These are phyloP conservation scores for Barypeithes pellucidus DNA, from an alignment of 2,888 invertebrate species.

Conservation along the genomic window DNA sequence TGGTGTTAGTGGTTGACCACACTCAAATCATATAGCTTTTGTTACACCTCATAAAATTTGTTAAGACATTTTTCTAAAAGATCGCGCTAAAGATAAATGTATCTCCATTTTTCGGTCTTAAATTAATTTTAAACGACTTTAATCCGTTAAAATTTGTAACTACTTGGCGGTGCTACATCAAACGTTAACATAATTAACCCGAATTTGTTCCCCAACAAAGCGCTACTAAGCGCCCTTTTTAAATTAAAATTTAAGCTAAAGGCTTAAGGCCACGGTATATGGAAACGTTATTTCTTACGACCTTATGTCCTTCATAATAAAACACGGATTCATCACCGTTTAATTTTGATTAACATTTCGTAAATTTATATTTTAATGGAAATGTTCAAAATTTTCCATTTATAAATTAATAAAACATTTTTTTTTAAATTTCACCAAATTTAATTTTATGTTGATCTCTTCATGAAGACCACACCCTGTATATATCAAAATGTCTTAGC, in stretches of 20 bases:
- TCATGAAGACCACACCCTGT: too few species aligned
- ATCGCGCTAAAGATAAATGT: constrained; percentile 34
- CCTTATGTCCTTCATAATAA: neutral
- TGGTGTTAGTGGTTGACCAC: too few species aligned
- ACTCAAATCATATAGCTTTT: too few species aligned
- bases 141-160: constrained; percentile 41
- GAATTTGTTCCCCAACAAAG: constrained; percentile 21
- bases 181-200: constrained; percentile 36
- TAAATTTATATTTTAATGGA: too few species aligned
- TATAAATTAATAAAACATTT: too few species aligned
- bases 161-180: constrained; percentile 31
- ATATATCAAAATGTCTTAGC: too few species aligned
- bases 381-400: too few species aligned
- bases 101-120: constrained; percentile 32
- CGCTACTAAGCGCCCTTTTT: constrained; percentile 33
- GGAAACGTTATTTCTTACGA: constrained; percentile 1
- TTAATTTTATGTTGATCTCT: too few species aligned
- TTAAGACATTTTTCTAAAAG: constrained; percentile 3
- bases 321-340: too few species aligned
- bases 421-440: too few species aligned
- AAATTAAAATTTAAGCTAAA: constrained; percentile 27
- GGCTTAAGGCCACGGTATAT: constrained; percentile 18
- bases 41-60: neutral
- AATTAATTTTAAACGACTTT: constrained; percentile 39
- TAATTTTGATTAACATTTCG: too few species aligned